phyloP scores from a whole-genome alignment of 2,113 vertebrate species.

The Felis chaus region DNA sequence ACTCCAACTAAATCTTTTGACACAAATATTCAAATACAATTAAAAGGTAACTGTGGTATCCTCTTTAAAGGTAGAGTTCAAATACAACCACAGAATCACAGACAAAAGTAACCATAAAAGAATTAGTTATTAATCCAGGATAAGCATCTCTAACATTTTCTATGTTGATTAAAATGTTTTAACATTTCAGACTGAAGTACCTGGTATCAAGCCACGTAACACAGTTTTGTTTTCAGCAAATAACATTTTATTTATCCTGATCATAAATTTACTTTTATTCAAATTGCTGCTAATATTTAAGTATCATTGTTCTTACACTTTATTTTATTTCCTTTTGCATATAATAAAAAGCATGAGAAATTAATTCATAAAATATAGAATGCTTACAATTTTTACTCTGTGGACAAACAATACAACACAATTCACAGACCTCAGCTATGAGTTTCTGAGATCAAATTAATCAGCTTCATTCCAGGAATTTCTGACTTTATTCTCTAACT shows the following conservation, averaged over 20 bases:
- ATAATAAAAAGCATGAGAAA: conserved; percentile 43
- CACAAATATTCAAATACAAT: conserved; percentile 4
- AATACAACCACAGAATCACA: conserved; percentile 24
- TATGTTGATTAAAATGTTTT: conserved; percentile 50
- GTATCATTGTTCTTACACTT: conserved; percentile 25
- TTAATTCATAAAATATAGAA: conserved; percentile 39
- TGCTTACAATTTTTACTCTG: conserved; percentile 38
- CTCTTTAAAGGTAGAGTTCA: conserved; percentile 19
- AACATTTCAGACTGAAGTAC: conserved; percentile 41
- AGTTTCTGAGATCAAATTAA: not conserved
- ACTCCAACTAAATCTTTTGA: conserved; percentile 19
- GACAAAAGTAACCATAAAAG: conserved; percentile 30
- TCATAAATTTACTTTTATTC: conserved; percentile 51
- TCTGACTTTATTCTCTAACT: conserved; percentile 30
- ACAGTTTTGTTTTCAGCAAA: conserved; percentile 44
- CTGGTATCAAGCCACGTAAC: not conserved
- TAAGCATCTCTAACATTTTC: conserved; percentile 36
- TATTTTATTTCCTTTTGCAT: conserved; percentile 37
- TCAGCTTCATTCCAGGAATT: not conserved
- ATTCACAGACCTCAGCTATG: not conserved
- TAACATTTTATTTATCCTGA: conserved; percentile 52
- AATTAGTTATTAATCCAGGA: conserved; percentile 9
- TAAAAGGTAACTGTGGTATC: not conserved
- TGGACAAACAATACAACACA: not conserved
- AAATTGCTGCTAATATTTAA: conserved; percentile 54